Evolutionary conservation across 2,888 invertebrate species (phyloP), one percentile per base, ranked within the genome.

Genomic region (Eupithecia subumbrata): DNA sequence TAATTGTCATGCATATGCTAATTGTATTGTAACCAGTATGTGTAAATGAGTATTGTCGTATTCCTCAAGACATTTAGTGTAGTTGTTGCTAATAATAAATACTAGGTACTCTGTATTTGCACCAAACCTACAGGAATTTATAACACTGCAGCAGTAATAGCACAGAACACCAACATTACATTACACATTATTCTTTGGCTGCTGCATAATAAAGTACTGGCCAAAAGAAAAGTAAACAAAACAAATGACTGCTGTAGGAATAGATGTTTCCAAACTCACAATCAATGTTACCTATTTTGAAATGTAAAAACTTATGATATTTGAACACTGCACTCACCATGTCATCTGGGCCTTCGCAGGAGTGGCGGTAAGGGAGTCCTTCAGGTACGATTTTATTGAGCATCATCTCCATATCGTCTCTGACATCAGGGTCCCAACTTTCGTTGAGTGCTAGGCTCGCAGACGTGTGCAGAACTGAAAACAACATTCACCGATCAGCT

Each of bases 331-430:
- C 63, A 77, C 95, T 96, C 93, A 99, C 99, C 99, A 99, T 99
- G 92, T 99, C 99, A 93, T 99, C 99, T 82, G 99, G 99, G 83
- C 99, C 99, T 96, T 99, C 99, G 95, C 98, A 98, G 81, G 98
- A 98, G 95, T 99, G 99, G 94, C 98, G 97, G 94, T 99, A 99
- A 87, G 98, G 98, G 95, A 98, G 96, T 87, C 98, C 98, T 96
- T 99, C 99, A 92, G 99, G 99, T 95, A 99, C 98, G 95, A 99
- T 98, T 96, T 98, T 98, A 95, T 99, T 99, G 94, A 99, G 96
- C 98, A 99, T 98, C 98, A 99, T 99, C 95, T 99, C 99, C 98
- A 99, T 99, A 92, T 99, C 99, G 91, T 98, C 98, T 95, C 98
- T 96, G 80, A 99, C 99, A 94, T 98, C 98, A 82, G 98, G 98